Evolutionary conservation across 2,797 vertebrate genomes (phyloP), one percentile per base, ranked within the genome.

Genomic region (Typhlichthys subterraneus): DNA sequence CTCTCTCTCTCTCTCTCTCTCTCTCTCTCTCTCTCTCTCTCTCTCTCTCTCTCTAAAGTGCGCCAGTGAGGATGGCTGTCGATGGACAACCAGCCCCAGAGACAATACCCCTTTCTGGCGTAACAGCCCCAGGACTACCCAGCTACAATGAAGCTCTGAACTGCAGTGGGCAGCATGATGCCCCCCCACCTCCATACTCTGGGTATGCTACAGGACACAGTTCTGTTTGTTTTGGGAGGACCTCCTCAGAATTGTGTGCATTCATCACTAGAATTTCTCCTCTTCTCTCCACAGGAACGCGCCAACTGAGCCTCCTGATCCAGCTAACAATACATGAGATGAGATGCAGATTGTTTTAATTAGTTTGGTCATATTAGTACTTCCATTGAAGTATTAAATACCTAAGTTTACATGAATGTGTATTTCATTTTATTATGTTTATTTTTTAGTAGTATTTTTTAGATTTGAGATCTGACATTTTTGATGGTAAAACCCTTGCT

Each of bases 171-270:
- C 88, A 88, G 64, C 80, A 93, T 0, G 91, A 94, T 48, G 89
- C 89, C 7, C 87, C 90, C 0, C 92, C 92, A 15, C 92, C 93
- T 1, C 89, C 93, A 2, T 94, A 93, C 63, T 82, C 91, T 49
- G 92, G 90, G 93, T 93, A 79, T 79, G 83, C 19, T 7, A 8
- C 12, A 1, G n/a, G 9, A 23, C 12, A 19, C 23, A 42, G 3
- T 38, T 8, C 5, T 5, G 33, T 38, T 38, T 38, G 33, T 38
- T 38, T 8, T 38, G 33, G 33, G 33, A 38, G 33, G 33, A 48
- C 9, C 46, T 47, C 11, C 46, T 48, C 13, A 11, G 46, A 48
- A 48, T 5, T 38, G 7, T 2, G 15, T 17, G 17, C 17, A 53
- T 17, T 53, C 15, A 15, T 10, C 15, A 29, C 13, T 2, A 31